Base-by-base conservation (phyloP, 2,888 invertebrate species). In the Tenthredo notha region DNA sequence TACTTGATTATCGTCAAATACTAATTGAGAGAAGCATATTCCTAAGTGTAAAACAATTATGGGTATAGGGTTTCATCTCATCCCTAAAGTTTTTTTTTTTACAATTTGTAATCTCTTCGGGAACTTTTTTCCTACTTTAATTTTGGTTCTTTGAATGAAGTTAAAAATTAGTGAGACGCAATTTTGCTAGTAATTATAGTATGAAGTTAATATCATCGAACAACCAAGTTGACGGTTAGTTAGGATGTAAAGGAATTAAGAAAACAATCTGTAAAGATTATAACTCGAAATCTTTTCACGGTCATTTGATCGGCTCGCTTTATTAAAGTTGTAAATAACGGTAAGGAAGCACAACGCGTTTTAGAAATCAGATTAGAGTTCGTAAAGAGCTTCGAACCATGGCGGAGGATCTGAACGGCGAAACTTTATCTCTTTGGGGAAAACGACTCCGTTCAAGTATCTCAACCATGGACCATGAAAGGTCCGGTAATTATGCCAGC, bases 191-290 rank as follows among this genome's bases (percentile, higher is more conserved):
- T 12, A 33, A 54, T 7, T 10, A 29, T 10, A 29, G 47, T 12
- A 33, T n/a, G n/a, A 54, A 58, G 6, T 29, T 50, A 54, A 50
- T 84, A n/a, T 12, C 18, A 3, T n/a, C 15, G 18, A 72, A 18
- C 15, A 84, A 50, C 54, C 72, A 72, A 72, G 84, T 50, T n/a
- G 37, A 72, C 84, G 72, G 70, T 84, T 50, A 58, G 85, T 86
- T 88, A 89, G 88, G 87, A 87, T 89, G 87, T 80, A 40, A 80
- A 40, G 21, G 21, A 15, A 58, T 80, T 40, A 18, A 15, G n/a
- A 15, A 54, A 54, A 58, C 58, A 47, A 78, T 58, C n/a, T 37
- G 37, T 10, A 78, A 54, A 58, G 25, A 80, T 61, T 80, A 61
- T 61, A n/a, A 61, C 61, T 21, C 10, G 33, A 58, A 61, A 61